These are phyloP conservation scores for Cyphomyrus discorhynchus DNA, from an alignment of 2,113 vertebrate genomes.

Conservation along the genomic window DNA sequence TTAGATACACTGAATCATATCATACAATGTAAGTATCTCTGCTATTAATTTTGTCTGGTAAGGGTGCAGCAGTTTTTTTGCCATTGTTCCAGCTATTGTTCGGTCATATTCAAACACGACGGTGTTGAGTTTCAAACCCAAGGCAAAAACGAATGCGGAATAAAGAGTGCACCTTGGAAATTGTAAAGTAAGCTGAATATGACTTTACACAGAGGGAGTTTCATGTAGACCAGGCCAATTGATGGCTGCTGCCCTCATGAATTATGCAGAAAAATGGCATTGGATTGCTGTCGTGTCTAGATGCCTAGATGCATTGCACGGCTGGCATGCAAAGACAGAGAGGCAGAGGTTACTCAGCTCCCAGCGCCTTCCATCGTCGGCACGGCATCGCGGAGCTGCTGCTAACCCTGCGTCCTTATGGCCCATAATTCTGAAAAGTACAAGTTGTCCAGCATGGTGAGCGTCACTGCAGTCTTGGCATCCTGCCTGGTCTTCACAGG, in stretches of 20 bases:
- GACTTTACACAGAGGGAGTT: neutral
- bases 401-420: neutral
- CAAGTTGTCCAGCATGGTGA: neutral
- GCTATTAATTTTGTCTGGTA: neutral
- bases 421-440: conserved; percentile 15
- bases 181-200: conserved; percentile 5
- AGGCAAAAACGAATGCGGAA: neutral
- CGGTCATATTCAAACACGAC: neutral
- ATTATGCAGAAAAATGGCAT: conserved; percentile 6
- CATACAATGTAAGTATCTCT: neutral
- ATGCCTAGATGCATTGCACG: neutral
- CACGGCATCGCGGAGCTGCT: neutral
- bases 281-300: neutral
- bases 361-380: neutral
- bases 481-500: neutral
- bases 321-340: neutral
- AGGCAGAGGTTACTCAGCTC: neutral
- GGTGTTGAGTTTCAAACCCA: neutral
- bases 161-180: neutral
- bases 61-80: neutral
- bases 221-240: neutral
- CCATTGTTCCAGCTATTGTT: neutral
- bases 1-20: neutral
- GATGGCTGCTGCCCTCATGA: neutral
- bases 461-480: conserved; percentile 8